Conservation (phyloP, 2,113 vertebrate genomes). For the Tonatia bakeri region DNA sequence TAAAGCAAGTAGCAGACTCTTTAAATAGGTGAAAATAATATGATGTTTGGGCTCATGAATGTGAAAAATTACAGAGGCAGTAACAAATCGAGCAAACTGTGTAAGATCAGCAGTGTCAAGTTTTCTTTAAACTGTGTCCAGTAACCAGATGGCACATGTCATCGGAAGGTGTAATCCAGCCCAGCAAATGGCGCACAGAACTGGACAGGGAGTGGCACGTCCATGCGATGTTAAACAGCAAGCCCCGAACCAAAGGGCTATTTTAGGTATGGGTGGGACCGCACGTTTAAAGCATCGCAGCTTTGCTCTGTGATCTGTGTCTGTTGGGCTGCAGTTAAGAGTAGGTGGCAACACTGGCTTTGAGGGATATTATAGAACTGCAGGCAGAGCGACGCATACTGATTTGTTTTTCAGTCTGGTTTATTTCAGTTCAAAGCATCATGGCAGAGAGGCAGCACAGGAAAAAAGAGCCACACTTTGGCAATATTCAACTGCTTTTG, state of each 20-base stretch:
- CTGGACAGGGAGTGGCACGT: neutral
- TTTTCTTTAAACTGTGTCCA: slow-evolving; percentile 11
- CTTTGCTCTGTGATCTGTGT: slow-evolving; percentile 56
- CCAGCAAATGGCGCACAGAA: slow-evolving; percentile 20
- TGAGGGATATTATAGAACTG: slow-evolving; percentile 60
- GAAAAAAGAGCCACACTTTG: slow-evolving; percentile 36
- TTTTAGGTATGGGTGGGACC: slow-evolving; percentile 64
- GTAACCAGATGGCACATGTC: slow-evolving; percentile 22
- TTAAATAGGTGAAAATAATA: slow-evolving; percentile 24
- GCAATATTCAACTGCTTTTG: slow-evolving; percentile 61
- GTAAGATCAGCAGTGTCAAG: slow-evolving; percentile 10
- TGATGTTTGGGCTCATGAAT: slow-evolving; percentile 3
- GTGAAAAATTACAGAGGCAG: slow-evolving; percentile 22
- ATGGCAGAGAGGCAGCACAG: slow-evolving; percentile 38
- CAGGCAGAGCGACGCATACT: slow-evolving; percentile 46
- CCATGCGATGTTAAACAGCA: slow-evolving; percentile 51
- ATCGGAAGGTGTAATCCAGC: neutral
- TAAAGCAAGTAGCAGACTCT: slow-evolving; percentile 27
- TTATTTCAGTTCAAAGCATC: slow-evolving; percentile 73
- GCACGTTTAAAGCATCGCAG: slow-evolving; percentile 17
- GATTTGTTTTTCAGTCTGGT: slow-evolving; percentile 68
- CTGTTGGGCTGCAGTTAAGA: slow-evolving; percentile 48
- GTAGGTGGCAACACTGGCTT: slow-evolving; percentile 46
- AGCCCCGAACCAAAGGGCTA: slow-evolving; percentile 54
- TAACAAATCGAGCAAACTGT: neutral